Base-by-base conservation (phyloP, 1,140 invertebrate genomes). In the Lordiphosa collinella region DNA sequence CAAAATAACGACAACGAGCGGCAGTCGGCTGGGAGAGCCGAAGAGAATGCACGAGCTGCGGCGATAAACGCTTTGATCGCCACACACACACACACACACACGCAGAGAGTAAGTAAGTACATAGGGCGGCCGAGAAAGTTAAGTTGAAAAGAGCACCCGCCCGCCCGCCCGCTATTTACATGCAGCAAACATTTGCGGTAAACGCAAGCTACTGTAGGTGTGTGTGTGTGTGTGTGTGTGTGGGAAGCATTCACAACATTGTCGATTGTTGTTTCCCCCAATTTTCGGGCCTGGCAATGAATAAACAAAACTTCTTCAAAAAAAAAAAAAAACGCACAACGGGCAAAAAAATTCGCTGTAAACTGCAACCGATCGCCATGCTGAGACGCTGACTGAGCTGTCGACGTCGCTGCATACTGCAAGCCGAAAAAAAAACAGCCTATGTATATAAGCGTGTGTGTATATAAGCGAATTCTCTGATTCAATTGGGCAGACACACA, bases 401-500 rank as follows among this genome's bases (percentile, higher is more conserved):
- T 14, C 46, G n/a, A 9, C 46, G 46, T 14, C 44, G 46, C 46
- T 35, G 46, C 46, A n/a, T 29, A 38, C 50, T 53, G 13, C 16
- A 35, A 32, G 18, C 32, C 25, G 8, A 34, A 57, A 52, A 38
- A 31, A 51, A 76, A 36, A 66, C 31, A 69, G 35, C 59, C 47
- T 53, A 48, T 51, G 38, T 34, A 58, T 32, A 57, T 35, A 46
- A 16, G 41, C 10, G 41, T 22, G 57, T 38, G 41, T 32, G 34
- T 18, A 68, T 62, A 48, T 35, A 56, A 56, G 67, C 49, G 51
- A 62, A 61, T 64, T 72, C 78, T 71, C 76, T 61, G 79, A 78
- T 85, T 82, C 85, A 87, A 85, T 87, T 85, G 79, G 79, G 63
- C 85, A 84, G 61, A 52, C 43, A 32, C 11, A 59, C 43, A 18